These are phyloP conservation scores for Cyrtodaria siliqua DNA, from an alignment of 2,888 invertebrate species.

Conservation along the genomic window DNA sequence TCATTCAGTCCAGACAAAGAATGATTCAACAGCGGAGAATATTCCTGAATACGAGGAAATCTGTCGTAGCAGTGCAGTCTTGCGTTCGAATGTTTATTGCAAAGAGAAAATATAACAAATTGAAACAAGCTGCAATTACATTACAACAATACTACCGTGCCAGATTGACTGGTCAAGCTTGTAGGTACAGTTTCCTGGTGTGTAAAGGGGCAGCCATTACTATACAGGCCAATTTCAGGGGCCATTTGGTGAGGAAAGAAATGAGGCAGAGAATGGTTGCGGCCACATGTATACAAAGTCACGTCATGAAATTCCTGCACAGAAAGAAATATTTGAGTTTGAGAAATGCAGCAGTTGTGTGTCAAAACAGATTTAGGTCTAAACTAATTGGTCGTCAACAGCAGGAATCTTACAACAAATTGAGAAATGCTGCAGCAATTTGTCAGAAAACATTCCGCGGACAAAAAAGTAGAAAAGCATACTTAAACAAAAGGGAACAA, in stretches of 20 bases:
- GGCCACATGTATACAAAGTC: slow-evolving; percentile 13
- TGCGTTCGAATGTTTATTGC: slow-evolving; percentile 42
- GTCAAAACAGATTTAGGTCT: slow-evolving; percentile 64
- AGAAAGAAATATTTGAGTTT: slow-evolving; percentile 31
- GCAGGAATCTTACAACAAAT: slow-evolving; percentile 18
- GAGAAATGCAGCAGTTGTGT: slow-evolving; percentile 47
- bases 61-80: slow-evolving; percentile 16
- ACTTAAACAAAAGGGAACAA: slow-evolving; percentile 34
- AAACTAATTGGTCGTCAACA: slow-evolving; percentile 27
- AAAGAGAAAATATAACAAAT: slow-evolving; percentile 24
- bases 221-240: slow-evolving; percentile 69
- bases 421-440: slow-evolving; percentile 64
- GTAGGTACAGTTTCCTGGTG: slow-evolving; percentile 34
- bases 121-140: slow-evolving; percentile 42
- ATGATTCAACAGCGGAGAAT: slow-evolving; percentile 21
- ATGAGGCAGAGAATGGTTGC: slow-evolving; percentile 4
- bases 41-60: slow-evolving; percentile 35
- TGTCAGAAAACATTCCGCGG: slow-evolving; percentile 69
- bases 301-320: slow-evolving; percentile 12
- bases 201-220: slow-evolving; percentile 62
- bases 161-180: not conserved
- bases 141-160: slow-evolving; percentile 49
- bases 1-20: slow-evolving; percentile 48
- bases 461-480: slow-evolving; percentile 37
- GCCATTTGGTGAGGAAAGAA: slow-evolving; percentile 23